Evolutionary conservation across 2,888 invertebrate genomes (phyloP).

Genomic region (Spilarctia lutea): DNA sequence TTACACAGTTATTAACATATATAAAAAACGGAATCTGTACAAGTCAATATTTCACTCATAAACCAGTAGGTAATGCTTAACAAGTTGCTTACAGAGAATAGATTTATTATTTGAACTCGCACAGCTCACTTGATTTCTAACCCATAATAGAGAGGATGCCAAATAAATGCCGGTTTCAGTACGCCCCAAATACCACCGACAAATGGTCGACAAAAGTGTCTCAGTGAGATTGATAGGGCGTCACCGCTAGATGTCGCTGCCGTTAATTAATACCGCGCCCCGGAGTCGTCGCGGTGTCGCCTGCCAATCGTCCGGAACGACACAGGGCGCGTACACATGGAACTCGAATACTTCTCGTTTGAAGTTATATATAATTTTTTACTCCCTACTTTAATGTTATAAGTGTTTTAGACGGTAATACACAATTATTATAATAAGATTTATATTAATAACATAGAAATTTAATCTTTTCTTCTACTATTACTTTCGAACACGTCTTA

Average conservation of each 20-base stretch:
- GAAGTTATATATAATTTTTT: constrained; percentile 22
- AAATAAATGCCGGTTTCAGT: constrained; percentile 34
- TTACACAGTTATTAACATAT: no score
- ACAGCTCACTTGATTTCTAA: constrained; percentile 20
- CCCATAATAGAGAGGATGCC: constrained; percentile 17
- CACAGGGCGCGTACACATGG: constrained; percentile 48
- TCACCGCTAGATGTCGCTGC: constrained; percentile 78
- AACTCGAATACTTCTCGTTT: constrained; percentile 38
- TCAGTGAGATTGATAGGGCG: constrained; percentile 77
- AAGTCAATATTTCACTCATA: not conserved
- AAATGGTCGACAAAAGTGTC: constrained; percentile 70
- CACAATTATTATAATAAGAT: not conserved
- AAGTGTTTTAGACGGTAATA: not conserved
- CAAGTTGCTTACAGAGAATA: constrained; percentile 5
- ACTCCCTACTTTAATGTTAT: not conserved
- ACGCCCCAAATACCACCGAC: constrained; percentile 58
- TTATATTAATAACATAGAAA: not conserved
- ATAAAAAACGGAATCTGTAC: not conserved
- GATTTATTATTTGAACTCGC: constrained; percentile 11
- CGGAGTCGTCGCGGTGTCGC: constrained; percentile 60
- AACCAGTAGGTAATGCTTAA: not conserved
- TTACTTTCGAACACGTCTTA: not conserved
- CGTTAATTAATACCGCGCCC: constrained; percentile 77
- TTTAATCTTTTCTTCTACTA: not conserved
- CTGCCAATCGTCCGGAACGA: constrained; percentile 71